Evolutionary conservation across 2,888 invertebrate genomes (phyloP).

Genomic region (Apamea sordens): DNA sequence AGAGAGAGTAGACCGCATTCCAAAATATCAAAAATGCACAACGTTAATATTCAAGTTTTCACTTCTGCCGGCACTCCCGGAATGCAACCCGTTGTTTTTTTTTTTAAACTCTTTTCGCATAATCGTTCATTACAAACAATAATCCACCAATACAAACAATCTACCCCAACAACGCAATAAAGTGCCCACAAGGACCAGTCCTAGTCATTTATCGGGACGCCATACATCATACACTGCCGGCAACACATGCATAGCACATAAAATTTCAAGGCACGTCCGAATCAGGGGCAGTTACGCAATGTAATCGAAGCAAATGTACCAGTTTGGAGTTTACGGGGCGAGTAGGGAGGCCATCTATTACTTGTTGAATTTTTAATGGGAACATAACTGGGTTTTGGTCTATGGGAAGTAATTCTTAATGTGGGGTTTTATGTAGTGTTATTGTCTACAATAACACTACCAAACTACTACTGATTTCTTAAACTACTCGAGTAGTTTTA

Average conservation of each 20-base stretch:
- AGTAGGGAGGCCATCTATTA: slow-evolving; percentile 38
- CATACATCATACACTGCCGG: slow-evolving; percentile 39
- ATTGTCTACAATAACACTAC: not conserved
- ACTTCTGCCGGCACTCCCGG: too few relatives aligned
- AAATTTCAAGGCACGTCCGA: slow-evolving; percentile 66
- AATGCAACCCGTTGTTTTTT: too few relatives aligned
- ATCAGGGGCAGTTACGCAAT: slow-evolving; percentile 61
- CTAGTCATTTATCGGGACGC: slow-evolving; percentile 39
- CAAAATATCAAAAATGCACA: too few relatives aligned
- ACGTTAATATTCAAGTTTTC: too few relatives aligned
- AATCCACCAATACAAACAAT: slow-evolving; percentile 2
- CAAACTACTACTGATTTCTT: not conserved
- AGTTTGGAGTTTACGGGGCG: slow-evolving; percentile 34
- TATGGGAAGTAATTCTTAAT: slow-evolving; percentile 4
- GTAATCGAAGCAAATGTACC: slow-evolving; percentile 63
- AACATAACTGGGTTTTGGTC: slow-evolving; percentile 7
- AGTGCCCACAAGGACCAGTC: slow-evolving; percentile 11
- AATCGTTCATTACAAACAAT: not conserved
- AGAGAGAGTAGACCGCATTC: too few relatives aligned
- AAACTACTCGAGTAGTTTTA: not conserved
- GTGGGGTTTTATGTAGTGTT: not conserved
- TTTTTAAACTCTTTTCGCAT: not conserved
- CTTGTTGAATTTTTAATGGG: slow-evolving; percentile 36
- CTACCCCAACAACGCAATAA: not conserved
- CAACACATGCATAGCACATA: slow-evolving; percentile 61